phyloP scores from a whole-genome alignment of 2,888 invertebrate genomes.

The Chrysopilus asiliformis region DNA sequence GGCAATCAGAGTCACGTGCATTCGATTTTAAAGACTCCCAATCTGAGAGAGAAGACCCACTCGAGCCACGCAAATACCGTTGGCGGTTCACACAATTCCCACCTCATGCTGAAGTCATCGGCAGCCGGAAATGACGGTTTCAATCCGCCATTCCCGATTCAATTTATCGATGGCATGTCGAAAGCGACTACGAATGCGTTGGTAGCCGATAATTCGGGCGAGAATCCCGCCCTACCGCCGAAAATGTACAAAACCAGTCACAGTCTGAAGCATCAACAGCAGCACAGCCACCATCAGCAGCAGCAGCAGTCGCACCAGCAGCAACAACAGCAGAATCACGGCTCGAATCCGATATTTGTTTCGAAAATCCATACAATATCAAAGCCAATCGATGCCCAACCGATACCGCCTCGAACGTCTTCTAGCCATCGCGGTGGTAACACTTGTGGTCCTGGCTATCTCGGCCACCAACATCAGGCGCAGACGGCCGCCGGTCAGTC shows the following conservation, averaged over 20 bases:
- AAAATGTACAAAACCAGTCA: conserved; percentile 33
- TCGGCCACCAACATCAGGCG: conserved; percentile 5
- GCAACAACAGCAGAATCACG: conserved; percentile 14
- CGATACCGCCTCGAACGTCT: conserved; percentile 8
- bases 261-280: conserved; percentile 14
- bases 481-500: background rate
- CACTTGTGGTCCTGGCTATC: too few species aligned
- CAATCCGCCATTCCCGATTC: conserved; percentile 16
- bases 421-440: conserved; percentile 8
- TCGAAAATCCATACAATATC: conserved; percentile 19
- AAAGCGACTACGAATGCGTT: conserved; percentile 14
- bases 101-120: conserved; percentile 8
- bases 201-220: conserved; percentile 15
- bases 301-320: conserved; percentile 16
- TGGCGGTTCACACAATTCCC: conserved; percentile 9
- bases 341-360: conserved; percentile 13
- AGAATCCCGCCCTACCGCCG: conserved; percentile 34
- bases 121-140: conserved; percentile 11
- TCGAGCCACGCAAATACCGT: conserved; percentile 7
- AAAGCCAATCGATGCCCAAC: conserved; percentile 15
- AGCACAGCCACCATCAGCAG: conserved; percentile 12
- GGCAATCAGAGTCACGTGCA: conserved; percentile 12
- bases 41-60: conserved; percentile 6
- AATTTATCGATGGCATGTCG: conserved; percentile 18
- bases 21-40: conserved; percentile 15